Evolutionary conservation across 2,113 vertebrate genomes (phyloP), one percentile per base, ranked within the genome.

Genomic region (Larimichthys crocea): DNA sequence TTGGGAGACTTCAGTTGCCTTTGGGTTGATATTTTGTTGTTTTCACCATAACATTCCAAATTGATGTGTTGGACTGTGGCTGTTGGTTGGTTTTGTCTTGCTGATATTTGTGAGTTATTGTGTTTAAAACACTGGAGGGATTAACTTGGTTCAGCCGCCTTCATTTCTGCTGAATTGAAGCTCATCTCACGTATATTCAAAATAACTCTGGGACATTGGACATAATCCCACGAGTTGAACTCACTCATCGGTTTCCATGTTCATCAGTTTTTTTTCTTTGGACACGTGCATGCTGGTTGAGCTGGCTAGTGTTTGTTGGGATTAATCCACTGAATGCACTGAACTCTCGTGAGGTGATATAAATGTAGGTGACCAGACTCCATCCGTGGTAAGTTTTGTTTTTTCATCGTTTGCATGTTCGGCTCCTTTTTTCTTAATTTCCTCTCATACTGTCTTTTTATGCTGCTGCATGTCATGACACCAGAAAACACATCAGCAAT

Each of bases 261-360:
- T 75, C 78, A 76, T 82, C 71, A 72, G 67, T 80, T 61, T 4
- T 77, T 40, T 64, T 86, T 53, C 73, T 91, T 60, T 74, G 85
- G 85, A 95, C 95, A 95, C 90, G 96, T 97, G 96, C 96, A 96
- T 97, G 96, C 95, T 97, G 95, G 93, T 96, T 95, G 95, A 96
- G 95, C 96, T 97, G 97, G 87, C 95, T 95, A 94, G 95, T 96
- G 93, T 91, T 90, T 91, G 67, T 85, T 84, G 81, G 87, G 78
- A 65, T 16, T 64, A 71, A 72, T 69, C 69, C 26, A 31, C 86
- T 91, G 68, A 71, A 71, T 69, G 67, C 29, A 31, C 86, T 91
- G 68, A 90, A 44, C 16, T 80, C 50, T 73, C 78, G 77, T 90
- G 74, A 92, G 76, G 63, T 69, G 64, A 69, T 87, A 48, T 88